Evolutionary conservation across 2,797 vertebrate genomes (phyloP).

Genomic region (Buphagus erythrorhynchus): DNA sequence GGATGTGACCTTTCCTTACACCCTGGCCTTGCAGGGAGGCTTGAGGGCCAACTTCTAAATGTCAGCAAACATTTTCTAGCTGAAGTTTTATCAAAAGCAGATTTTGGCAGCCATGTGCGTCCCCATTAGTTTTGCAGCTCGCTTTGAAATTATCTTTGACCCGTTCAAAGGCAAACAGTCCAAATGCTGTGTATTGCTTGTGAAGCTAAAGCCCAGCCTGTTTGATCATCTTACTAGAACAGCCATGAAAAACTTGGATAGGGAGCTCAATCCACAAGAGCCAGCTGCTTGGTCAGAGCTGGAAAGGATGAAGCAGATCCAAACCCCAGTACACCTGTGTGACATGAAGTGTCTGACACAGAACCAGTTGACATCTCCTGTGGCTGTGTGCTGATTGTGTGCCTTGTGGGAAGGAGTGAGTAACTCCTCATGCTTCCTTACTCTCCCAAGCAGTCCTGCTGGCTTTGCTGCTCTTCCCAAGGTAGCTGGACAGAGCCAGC

Average conservation of each 20-base stretch:
- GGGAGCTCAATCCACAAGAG: background rate
- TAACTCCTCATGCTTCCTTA: background rate
- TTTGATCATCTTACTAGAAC: background rate
- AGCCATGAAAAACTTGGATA: background rate
- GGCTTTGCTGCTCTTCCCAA: background rate
- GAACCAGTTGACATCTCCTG: background rate
- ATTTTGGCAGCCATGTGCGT: background rate
- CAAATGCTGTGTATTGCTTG: background rate
- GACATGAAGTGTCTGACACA: background rate
- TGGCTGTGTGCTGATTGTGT: background rate
- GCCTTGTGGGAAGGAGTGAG: background rate
- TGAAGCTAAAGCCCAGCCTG: background rate
- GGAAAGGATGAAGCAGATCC: background rate
- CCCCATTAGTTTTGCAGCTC: background rate
- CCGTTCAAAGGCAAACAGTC: background rate
- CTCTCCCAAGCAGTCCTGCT: background rate
- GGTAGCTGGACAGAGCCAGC: background rate
- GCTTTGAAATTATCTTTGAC: slow-evolving; percentile 10
- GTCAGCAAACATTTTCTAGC: background rate
- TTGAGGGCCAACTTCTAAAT: slow-evolving; percentile 4
- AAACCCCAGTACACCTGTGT: background rate
- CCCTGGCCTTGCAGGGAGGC: background rate
- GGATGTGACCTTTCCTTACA: background rate
- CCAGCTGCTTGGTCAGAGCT: background rate
- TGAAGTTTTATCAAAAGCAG: background rate